phyloP scores from a whole-genome alignment of 2,113 vertebrate species.

The Cnemophilus loriae region DNA sequence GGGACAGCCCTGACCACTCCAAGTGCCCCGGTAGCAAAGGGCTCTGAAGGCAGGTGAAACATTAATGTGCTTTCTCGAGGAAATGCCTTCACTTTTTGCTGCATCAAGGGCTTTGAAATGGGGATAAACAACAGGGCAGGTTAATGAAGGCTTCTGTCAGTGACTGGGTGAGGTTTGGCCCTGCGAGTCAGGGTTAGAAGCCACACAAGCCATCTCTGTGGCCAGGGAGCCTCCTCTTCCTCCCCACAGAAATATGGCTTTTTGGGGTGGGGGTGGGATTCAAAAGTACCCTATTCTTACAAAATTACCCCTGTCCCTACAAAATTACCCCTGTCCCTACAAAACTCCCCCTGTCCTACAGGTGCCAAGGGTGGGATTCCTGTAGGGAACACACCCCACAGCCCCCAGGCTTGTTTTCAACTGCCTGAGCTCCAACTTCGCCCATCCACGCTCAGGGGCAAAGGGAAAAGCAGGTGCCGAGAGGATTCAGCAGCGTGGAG shows the following conservation, averaged over 20 bases:
- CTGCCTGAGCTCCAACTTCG: not conserved
- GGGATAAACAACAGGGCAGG: not conserved
- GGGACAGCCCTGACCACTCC: not conserved
- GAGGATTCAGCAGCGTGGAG: fast-evolving
- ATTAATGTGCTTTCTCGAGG: not conserved
- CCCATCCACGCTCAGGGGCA: not conserved
- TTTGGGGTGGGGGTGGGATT: not conserved
- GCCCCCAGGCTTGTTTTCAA: not conserved
- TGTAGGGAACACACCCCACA: not conserved
- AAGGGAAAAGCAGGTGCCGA: not conserved
- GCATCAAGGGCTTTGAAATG: slow-evolving; percentile 7
- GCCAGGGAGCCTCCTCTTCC: not conserved
- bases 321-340: not conserved
- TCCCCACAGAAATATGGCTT: not conserved
- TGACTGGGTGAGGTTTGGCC: not conserved
- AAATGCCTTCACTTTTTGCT: not conserved
- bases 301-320: not conserved
- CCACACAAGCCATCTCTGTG: fast-evolving
- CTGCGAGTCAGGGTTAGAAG: not conserved
- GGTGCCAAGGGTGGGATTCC: not conserved
- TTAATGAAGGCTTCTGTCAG: not conserved
- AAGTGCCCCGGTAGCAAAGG: not conserved
- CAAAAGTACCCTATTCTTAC: not conserved
- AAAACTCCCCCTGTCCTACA: not conserved
- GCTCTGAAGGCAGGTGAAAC: not conserved